Evolutionary conservation across 2,113 vertebrate species (phyloP).

Genomic region (zebrafish (Danio rerio)): DNA sequence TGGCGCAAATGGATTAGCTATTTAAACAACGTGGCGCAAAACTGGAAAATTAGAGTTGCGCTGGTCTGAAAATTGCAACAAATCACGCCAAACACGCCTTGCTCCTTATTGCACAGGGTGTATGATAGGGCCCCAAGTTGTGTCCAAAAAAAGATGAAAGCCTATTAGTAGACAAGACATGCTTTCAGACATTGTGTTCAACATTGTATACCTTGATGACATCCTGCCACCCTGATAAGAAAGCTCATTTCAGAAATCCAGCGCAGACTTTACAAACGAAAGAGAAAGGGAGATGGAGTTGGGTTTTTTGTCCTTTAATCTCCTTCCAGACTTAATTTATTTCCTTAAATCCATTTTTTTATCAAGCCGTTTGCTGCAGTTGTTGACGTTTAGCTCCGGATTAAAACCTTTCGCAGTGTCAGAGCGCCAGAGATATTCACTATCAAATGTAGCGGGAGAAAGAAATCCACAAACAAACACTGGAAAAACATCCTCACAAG

Average conservation of each 20-base stretch:
- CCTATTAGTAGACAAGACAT: neutral
- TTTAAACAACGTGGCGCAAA: no score
- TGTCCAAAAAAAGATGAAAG: neutral
- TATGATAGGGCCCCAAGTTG: no score
- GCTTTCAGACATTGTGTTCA: neutral
- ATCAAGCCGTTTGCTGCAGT: neutral
- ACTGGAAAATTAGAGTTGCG: no score
- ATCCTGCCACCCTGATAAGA: neutral
- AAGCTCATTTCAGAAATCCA: neutral
- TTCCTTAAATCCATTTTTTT: neutral
- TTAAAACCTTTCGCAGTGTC: neutral
- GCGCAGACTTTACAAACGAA: neutral
- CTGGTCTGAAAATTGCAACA: no score
- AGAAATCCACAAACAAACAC: slow-evolving; percentile 28
- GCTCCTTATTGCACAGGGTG: no score
- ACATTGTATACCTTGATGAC: neutral
- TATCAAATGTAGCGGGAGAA: neutral
- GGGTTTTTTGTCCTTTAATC: neutral
- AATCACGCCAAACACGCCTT: no score
- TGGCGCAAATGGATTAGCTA: no score
- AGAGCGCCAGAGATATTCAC: neutral
- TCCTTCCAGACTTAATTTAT: neutral
- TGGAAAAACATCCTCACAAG: slow-evolving; percentile 31
- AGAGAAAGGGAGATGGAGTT: neutral
- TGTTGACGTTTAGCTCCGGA: neutral